Evolutionary conservation across 2,113 vertebrate species (phyloP).

Genomic region (Falcunculus frontatus): DNA sequence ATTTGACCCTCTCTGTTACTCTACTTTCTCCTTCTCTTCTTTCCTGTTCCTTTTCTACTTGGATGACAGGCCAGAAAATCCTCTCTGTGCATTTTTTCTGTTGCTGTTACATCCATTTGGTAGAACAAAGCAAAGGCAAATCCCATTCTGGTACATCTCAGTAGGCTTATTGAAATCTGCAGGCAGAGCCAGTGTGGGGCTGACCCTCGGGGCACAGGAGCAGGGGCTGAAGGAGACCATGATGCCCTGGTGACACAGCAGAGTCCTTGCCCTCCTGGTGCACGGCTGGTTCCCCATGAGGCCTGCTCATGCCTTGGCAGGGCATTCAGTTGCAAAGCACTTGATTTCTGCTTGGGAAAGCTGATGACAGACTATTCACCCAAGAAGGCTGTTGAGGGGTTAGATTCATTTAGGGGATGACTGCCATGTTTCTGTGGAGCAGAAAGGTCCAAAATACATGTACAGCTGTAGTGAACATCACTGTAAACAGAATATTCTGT

Average conservation of each 20-base stretch:
- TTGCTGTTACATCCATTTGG: neutral
- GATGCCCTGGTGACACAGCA: neutral
- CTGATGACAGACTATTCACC: neutral
- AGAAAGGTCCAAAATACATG: neutral
- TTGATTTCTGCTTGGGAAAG: neutral
- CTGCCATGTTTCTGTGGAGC: neutral
- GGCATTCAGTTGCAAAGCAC: neutral
- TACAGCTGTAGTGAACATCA: neutral
- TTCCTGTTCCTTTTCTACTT: neutral
- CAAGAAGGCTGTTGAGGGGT: neutral
- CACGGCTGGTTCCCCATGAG: neutral
- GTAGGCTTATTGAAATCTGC: neutral
- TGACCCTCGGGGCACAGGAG: neutral
- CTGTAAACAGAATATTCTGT: neutral
- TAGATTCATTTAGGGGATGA: neutral
- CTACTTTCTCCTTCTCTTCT: neutral
- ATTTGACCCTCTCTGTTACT: neutral
- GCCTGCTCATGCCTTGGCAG: fast-evolving
- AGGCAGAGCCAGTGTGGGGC: neutral
- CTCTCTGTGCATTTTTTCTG: neutral
- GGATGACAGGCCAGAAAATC: neutral
- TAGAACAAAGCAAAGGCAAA: neutral
- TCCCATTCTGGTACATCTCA: neutral
- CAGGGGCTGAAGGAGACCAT: neutral
- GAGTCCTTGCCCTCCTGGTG: neutral